Evolutionary conservation across 2,888 invertebrate genomes (phyloP), one percentile per base, ranked within the genome.

Genomic region (Scotopteryx bipunctaria): DNA sequence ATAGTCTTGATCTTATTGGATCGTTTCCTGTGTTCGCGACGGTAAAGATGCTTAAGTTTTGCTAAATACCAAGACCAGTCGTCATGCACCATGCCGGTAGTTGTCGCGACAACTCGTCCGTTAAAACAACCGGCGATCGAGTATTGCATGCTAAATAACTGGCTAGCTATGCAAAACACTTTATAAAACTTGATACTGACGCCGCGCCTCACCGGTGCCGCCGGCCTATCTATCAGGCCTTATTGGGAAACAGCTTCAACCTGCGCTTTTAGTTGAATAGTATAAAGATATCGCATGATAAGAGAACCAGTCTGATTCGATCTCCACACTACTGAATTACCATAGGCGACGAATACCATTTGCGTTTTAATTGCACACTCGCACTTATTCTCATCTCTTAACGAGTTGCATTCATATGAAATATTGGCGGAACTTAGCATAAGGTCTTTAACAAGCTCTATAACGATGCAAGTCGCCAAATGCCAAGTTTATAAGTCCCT

Each of bases 91-190:
- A 62, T 70, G 78, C 76, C 78, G 81, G 83, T 76, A 81, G 85
- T 78, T 66, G 82, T 75, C 81, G 78, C 83, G 82, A 81, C 80
- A 71, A 66, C 63, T 65, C 69, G 69, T 64, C 80, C 79, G 82
- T 83, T 83, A 82, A 71, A 61, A 71, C 68, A 64, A 67, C 69
- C 74, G 70, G 64, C 71, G 67, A 63, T 72, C 81, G 76, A 73
- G 78, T 66, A 71, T 70, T 77, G 85, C 81, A 84, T 86, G 77
- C 78, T 78, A 81, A 84, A 75, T 73, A 77, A 70, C 67, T 60
- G 36, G 57, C 64, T 45, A 63, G 66, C 62, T 64, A 71, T 76
- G 74, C 76, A 73, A 76, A 81, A 79, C 73, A 67, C 68, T 77
- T 69, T 56, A 63, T 70, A 71, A 57, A 72, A 72, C 70, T 61